These are phyloP conservation scores for Microctenopoma lineatum DNA, from an alignment of 2,797 vertebrate genomes.

Conservation along the genomic window DNA sequence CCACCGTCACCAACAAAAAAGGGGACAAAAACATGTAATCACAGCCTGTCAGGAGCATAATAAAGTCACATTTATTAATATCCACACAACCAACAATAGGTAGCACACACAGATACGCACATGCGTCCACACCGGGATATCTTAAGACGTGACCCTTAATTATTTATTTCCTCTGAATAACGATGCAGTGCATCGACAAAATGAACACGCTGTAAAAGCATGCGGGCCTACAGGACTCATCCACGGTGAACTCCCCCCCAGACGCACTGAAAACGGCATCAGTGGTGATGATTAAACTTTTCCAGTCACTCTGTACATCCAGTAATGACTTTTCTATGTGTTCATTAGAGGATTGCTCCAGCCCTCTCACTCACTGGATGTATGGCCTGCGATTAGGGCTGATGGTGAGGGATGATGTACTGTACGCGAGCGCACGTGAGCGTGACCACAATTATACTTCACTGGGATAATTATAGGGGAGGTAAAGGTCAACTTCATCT, in stretches of 20 bases:
- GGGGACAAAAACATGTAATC: slow-evolving; percentile 60
- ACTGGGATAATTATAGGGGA: slow-evolving; percentile 25
- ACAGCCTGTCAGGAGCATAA: slow-evolving; percentile 62
- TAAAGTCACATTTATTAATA: slow-evolving; percentile 64
- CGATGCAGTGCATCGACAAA: background rate
- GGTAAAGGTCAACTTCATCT: slow-evolving; percentile 28
- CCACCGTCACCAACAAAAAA: slow-evolving; percentile 58
- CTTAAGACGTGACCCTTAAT: slow-evolving; percentile 10
- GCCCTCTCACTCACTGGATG: slow-evolving; percentile 11
- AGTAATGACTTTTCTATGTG: background rate
- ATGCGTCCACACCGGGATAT: slow-evolving; percentile 16
- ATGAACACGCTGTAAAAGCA: background rate
- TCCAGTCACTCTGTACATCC: background rate
- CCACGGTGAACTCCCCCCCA: background rate
- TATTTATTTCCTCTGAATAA: background rate
- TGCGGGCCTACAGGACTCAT: too few relatives aligned
- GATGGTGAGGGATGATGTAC: slow-evolving; percentile 9
- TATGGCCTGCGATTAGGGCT: slow-evolving; percentile 24
- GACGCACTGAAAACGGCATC: background rate
- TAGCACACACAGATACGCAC: slow-evolving; percentile 12
- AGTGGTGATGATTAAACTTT: background rate
- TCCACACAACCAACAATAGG: slow-evolving; percentile 38
- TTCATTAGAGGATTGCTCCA: background rate
- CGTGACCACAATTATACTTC: slow-evolving; percentile 37
- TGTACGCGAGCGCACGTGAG: slow-evolving; percentile 4